A percentile compares a stretch with the other conserved stretches of the same genome.
Conservation (phyloP, 2,797 vertebrate genomes). For the Hypotaenidia okinawae region DNA sequence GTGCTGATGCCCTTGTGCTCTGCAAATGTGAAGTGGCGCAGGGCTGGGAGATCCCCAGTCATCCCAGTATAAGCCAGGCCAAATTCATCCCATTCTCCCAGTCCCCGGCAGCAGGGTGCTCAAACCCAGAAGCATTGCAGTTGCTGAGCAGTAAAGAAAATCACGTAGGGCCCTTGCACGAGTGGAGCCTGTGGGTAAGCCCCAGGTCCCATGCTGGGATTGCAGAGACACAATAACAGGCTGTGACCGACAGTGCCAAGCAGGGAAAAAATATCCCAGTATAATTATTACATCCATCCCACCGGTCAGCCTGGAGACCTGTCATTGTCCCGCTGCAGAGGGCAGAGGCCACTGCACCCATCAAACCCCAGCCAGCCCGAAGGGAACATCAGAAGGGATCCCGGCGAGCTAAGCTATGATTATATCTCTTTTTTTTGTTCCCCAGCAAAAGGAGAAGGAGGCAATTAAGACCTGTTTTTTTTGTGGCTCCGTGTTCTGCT, state of each 20-base stretch:
- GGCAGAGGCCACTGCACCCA: neutral
- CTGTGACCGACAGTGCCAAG: conserved; percentile 25
- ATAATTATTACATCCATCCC: conserved; percentile 72
- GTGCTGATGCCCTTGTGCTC: accelerated
- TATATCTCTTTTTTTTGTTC: neutral
- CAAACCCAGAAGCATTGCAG: neutral
- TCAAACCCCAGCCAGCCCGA: conserved; percentile 28
- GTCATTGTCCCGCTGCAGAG: conserved; percentile 69
- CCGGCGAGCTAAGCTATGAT: conserved; percentile 63
- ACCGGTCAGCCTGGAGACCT: conserved; percentile 62
- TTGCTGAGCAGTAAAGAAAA: accelerated
- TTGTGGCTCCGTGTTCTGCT: neutral
- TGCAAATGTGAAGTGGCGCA: accelerated
- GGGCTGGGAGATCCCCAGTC: neutral
- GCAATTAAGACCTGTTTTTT: conserved; percentile 37
- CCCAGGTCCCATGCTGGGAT: neutral
- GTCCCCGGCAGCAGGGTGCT: no score
- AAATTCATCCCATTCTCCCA: accelerated
- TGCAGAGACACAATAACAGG: neutral
- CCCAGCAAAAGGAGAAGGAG: conserved; percentile 46
- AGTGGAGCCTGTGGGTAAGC: accelerated
- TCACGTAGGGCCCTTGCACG: accelerated
- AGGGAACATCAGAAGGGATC: conserved; percentile 58
- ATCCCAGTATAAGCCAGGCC: neutral
- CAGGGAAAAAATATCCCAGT: conserved; percentile 67